Evolutionary conservation across 2,113 vertebrate species (phyloP).

Genomic region (Forbesichthys agassizii): DNA sequence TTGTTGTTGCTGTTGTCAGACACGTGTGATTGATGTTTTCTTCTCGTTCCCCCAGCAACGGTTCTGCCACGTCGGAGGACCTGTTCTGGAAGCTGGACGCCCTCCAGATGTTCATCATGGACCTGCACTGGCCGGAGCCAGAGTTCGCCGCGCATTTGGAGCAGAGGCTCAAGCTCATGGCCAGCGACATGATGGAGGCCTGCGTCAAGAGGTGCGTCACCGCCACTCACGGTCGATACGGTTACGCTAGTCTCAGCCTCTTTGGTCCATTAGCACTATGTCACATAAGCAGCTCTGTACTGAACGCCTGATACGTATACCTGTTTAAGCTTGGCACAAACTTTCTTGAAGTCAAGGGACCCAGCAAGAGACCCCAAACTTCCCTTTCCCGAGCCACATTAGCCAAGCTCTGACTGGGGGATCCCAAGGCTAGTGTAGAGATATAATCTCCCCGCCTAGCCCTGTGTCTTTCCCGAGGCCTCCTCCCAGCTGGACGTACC

Average conservation of each 20-base stretch:
- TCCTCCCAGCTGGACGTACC: no score
- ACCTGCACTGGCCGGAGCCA: conserved; percentile 95
- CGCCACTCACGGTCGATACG: not conserved
- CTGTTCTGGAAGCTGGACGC: conserved; percentile 98
- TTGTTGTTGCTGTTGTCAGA: no score
- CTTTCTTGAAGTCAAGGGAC: no score
- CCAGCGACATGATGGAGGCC: conserved; percentile 98
- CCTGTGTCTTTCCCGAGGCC: no score
- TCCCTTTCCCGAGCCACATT: no score
- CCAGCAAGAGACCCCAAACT: no score
- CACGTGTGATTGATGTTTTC: not conserved
- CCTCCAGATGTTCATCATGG: conserved; percentile 93
- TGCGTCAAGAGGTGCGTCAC: conserved; percentile 90
- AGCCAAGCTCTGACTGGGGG: no score
- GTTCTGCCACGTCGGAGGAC: conserved; percentile 93
- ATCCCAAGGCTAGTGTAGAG: no score
- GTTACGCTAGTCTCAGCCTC: not conserved
- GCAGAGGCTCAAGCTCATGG: conserved; percentile 97
- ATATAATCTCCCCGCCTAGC: no score
- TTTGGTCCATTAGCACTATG: no score
- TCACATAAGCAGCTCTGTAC: no score
- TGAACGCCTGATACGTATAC: not conserved
- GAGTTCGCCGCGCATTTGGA: conserved; percentile 96
- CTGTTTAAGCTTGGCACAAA: no score
- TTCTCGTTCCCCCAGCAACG: conserved; percentile 79